These are phyloP conservation scores for Diloba caeruleocephala DNA, from an alignment of 2,888 invertebrate species.

Conservation along the genomic window DNA sequence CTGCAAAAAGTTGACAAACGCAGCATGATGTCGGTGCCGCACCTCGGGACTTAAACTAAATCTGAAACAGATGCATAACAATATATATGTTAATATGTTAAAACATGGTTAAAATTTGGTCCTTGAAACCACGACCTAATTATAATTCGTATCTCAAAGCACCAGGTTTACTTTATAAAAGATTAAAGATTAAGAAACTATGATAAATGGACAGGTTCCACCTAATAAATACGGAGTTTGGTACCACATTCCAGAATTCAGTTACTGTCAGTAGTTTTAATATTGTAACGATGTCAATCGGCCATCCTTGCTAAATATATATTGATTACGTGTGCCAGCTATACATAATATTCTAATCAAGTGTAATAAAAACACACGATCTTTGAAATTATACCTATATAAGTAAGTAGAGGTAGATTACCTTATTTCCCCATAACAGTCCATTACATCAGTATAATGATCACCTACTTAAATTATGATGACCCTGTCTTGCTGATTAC, in stretches of 20 bases:
- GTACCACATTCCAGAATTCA: neutral
- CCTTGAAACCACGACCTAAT: neutral
- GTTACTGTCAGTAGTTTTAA: neutral
- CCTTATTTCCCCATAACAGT: slow-evolving; percentile 8
- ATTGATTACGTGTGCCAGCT: slow-evolving; percentile 8
- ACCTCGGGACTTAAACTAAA: slow-evolving; percentile 72
- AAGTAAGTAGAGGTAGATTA: slow-evolving; percentile 12
- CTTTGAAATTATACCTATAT: slow-evolving; percentile 30
- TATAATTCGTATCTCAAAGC: neutral
- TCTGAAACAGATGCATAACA: slow-evolving; percentile 76
- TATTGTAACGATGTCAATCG: neutral
- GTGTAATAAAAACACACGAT: slow-evolving; percentile 40
- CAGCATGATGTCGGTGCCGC: slow-evolving; percentile 85
- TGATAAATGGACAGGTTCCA: too few species aligned
- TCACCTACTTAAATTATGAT: slow-evolving; percentile 16
- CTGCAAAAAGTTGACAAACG: slow-evolving; percentile 85
- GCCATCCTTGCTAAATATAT: slow-evolving; percentile 4
- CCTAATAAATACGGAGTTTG: neutral
- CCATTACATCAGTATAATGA: slow-evolving; percentile 21
- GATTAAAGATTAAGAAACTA: too few species aligned
- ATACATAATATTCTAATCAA: slow-evolving; percentile 36
- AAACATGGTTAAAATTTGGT: neutral
- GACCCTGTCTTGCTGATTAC: neutral
- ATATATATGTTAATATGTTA: neutral
- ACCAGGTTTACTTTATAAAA: neutral